Conservation (phyloP, 2,888 invertebrate species). For the Epinotia bilunana region DNA sequence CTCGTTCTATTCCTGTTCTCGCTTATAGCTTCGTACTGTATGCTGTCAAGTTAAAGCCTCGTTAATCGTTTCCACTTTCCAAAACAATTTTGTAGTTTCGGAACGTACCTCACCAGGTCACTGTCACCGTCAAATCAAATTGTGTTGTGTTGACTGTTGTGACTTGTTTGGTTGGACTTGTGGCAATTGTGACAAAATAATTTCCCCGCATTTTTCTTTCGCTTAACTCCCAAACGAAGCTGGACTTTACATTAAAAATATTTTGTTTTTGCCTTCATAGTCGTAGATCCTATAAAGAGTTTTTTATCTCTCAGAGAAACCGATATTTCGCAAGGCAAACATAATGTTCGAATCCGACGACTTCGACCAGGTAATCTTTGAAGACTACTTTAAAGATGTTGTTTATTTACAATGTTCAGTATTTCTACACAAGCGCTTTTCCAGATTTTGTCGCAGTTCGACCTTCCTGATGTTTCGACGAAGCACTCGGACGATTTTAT, state of each 20-base stretch:
- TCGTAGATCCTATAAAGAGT: not conserved
- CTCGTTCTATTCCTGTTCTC: too few relatives aligned
- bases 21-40: too few relatives aligned
- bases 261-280: not conserved
- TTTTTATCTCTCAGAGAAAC: not conserved
- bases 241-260: not conserved
- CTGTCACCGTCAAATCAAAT: too few relatives aligned
- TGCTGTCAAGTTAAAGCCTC: not conserved
- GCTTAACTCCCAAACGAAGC: not conserved
- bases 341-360: conserved; percentile 80
- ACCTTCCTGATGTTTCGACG: conserved; percentile 62
- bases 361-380: conserved; percentile 70
- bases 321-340: not conserved
- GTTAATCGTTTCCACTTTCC: not conserved
- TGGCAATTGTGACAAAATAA: not conserved
- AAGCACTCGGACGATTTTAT: conserved; percentile 6
- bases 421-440: not conserved
- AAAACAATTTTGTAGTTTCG: not conserved
- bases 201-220: not conserved
- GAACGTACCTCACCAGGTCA: not conserved
- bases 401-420: not conserved
- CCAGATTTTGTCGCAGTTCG: conserved; percentile 76
- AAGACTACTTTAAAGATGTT: not conserved
- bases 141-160: too few relatives aligned
- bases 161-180: too few relatives aligned